These are phyloP conservation scores for Hydropsyche tenuis DNA, from an alignment of 1,140 invertebrate species.

Conservation along the genomic window DNA sequence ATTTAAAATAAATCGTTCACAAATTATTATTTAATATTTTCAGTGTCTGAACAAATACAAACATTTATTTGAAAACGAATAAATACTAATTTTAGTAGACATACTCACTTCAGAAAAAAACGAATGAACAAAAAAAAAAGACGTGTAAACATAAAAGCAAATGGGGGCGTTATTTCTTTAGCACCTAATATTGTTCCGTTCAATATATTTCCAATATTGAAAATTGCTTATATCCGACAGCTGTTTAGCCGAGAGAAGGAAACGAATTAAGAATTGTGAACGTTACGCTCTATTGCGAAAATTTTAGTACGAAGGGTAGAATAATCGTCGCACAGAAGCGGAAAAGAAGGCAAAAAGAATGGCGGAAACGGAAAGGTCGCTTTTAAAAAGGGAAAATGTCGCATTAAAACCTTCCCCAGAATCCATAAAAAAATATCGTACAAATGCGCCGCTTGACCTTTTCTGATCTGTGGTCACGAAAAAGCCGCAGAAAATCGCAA, in stretches of 20 bases:
- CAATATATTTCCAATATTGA: conserved; percentile 2
- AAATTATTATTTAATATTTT: too few species aligned
- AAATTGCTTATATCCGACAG: background rate
- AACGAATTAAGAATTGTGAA: conserved; percentile 21
- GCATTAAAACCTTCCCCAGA: conserved; percentile 42
- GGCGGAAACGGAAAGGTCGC: conserved; percentile 13
- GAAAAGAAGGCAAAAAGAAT: background rate
- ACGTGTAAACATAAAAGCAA: background rate
- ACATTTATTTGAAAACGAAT: too few species aligned
- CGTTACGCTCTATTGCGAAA: conserved; percentile 17
- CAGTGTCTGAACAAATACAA: too few species aligned
- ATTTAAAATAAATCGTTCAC: too few species aligned
- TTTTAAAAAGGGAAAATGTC: conserved; percentile 37
- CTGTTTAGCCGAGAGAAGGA: conserved; percentile 16
- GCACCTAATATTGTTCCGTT: background rate
- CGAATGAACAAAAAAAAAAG: background rate
- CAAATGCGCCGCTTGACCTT: conserved; percentile 45
- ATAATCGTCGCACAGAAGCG: conserved; percentile 42
- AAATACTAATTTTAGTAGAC: background rate
- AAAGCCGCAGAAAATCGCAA: conserved; percentile 37
- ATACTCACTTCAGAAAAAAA: background rate
- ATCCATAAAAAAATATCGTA: conserved; percentile 46
- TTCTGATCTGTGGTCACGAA: conserved; percentile 6
- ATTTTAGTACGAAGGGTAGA: conserved; percentile 31
- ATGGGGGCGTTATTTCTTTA: background rate